Conservation (phyloP, 35 echinoderm and acorn worm genomes). For the Apostichopus parvimensis region DNA sequence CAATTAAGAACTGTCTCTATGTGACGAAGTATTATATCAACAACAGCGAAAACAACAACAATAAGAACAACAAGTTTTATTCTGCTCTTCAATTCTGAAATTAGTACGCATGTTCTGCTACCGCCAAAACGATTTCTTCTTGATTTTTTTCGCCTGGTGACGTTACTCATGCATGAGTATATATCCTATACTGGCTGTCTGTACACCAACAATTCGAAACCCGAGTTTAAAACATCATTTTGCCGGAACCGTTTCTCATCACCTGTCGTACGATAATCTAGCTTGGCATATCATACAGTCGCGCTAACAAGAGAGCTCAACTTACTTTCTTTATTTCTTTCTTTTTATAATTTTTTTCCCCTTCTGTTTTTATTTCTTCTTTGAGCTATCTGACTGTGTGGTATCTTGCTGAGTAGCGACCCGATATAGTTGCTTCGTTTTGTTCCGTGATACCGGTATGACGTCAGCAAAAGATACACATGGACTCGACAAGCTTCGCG, state of each 20-base stretch:
- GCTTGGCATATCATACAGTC: neutral
- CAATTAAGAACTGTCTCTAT: too few species aligned
- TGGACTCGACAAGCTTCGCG: neutral
- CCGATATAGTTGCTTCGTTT: neutral
- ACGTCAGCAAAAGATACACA: constrained; percentile 1
- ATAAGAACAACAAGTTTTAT: too few species aligned
- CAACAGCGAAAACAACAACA: too few species aligned
- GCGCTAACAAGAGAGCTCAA: neutral
- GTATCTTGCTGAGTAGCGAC: neutral
- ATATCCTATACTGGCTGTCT: neutral
- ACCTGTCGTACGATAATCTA: neutral
- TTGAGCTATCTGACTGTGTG: neutral
- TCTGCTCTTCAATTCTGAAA: too few species aligned
- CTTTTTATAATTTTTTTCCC: neutral
- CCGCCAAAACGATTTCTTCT: too few species aligned
- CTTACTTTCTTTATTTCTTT: neutral
- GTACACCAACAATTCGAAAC: neutral
- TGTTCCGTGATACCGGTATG: neutral
- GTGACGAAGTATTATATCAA: too few species aligned
- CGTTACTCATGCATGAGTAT: neutral
- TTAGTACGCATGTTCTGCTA: too few species aligned
- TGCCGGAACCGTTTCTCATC: neutral
- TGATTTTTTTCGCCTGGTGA: neutral
- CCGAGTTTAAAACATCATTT: neutral
- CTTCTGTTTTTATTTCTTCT: neutral